phyloP scores from a whole-genome alignment of 2,113 vertebrate genomes.

The Ochotona curzoniae region DNA sequence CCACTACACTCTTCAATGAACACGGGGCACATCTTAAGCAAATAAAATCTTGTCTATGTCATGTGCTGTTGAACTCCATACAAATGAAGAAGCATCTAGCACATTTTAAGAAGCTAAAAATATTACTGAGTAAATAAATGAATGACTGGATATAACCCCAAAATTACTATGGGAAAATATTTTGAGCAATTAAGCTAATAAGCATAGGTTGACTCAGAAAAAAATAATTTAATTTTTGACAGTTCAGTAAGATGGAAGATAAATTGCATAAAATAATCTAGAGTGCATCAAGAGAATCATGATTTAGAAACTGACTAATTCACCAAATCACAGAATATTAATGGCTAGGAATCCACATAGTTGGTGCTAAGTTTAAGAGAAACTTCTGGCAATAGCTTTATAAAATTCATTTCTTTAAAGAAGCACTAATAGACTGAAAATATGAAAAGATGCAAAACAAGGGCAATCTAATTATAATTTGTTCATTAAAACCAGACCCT shows the following conservation, averaged over 20 bases:
- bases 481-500: conserved; percentile 15
- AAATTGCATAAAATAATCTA: neutral
- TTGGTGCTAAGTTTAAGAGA: neutral
- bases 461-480: conserved; percentile 30
- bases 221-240: neutral
- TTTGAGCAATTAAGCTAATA: neutral
- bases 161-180: neutral
- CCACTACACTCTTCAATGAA: neutral
- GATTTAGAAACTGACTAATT: neutral
- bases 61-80: neutral
- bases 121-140: neutral
- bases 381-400: neutral
- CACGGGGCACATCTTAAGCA: neutral
- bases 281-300: neutral
- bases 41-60: neutral
- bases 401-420: neutral
- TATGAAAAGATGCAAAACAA: conserved; percentile 26
- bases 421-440: neutral
- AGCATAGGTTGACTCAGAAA: neutral
- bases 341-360: neutral
- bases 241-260: neutral
- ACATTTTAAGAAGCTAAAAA: neutral
- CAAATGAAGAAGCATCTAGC: neutral
- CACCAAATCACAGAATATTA: neutral
- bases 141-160: neutral